A percentile compares a stretch with the other conserved stretches of the same genome.
phyloP scores from a whole-genome alignment of 2,888 invertebrate species.

The Graphium colonna region DNA sequence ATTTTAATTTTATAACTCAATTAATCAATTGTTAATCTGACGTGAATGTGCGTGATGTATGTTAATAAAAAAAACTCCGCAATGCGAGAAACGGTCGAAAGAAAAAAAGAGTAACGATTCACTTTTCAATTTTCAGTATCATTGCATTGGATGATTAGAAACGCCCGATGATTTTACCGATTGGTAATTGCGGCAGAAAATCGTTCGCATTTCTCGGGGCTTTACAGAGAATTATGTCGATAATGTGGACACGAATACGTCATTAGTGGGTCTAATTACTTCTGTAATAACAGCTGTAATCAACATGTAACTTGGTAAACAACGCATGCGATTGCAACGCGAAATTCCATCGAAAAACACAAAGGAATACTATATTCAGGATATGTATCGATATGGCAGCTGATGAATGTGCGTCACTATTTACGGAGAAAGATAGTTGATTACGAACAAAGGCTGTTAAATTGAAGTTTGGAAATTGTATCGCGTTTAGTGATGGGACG shows the following conservation, averaged over 20 bases:
- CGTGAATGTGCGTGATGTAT: conserved; percentile 9
- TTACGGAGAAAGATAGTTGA: neutral
- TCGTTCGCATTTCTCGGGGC: conserved; percentile 7
- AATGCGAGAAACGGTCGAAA: conserved; percentile 12
- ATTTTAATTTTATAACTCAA: neutral
- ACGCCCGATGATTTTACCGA: conserved; percentile 15
- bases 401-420: conserved; percentile 4
- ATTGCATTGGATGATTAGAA: conserved; percentile 17
- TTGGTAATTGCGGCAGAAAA: conserved; percentile 15
- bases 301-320: conserved; percentile 3
- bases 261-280: conserved; percentile 13
- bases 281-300: conserved; percentile 11
- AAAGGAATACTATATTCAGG: neutral
- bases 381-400: conserved; percentile 11
- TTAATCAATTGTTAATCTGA: neutral
- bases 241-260: conserved; percentile 12
- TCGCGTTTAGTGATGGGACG: conserved; percentile 10
- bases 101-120: neutral
- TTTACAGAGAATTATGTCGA: conserved; percentile 8
- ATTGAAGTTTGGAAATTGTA: conserved; percentile 7
- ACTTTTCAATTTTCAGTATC: conserved; percentile 18
- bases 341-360: conserved; percentile 2
- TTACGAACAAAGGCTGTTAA: neutral
- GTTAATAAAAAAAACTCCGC: conserved; percentile 12
- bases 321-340: conserved; percentile 1